A percentile compares a stretch with the other conserved stretches of the same genome.
Conservation (phyloP, 1,140 invertebrate genomes). For the Drosophila azteca region DNA sequence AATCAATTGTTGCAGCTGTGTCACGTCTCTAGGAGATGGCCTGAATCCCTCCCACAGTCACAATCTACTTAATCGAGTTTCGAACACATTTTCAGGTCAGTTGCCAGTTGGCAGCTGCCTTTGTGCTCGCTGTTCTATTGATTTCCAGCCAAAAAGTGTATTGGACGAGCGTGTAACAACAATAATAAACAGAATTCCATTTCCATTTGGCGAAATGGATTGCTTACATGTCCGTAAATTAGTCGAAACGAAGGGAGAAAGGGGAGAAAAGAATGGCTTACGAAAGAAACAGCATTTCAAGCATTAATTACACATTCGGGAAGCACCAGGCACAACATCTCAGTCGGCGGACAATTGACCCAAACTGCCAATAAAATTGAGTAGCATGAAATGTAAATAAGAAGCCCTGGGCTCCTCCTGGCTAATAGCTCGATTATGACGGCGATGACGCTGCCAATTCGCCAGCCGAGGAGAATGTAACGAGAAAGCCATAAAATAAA, state of each 20-base stretch:
- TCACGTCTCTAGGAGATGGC: constrained; percentile 43
- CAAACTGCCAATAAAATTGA: constrained; percentile 81
- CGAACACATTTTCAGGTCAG: constrained; percentile 75
- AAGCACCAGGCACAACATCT: constrained; percentile 55
- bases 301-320: constrained; percentile 46
- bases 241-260: background rate
- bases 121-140: constrained; percentile 61
- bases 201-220: constrained; percentile 24
- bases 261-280: constrained; percentile 18
- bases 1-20: constrained; percentile 75
- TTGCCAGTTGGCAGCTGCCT: constrained; percentile 67
- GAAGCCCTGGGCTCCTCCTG: constrained; percentile 51
- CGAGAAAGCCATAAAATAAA: constrained; percentile 82
- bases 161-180: constrained; percentile 11
- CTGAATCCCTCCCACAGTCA: constrained; percentile 37
- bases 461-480: constrained; percentile 54
- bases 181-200: constrained; percentile 38
- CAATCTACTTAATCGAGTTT: constrained; percentile 78
- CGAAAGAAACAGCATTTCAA: constrained; percentile 15
- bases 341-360: constrained; percentile 71
- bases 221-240: constrained; percentile 14
- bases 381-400: constrained; percentile 79
- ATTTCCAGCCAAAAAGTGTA: constrained; percentile 45
- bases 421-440: constrained; percentile 77
- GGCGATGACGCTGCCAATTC: constrained; percentile 75